Evolutionary conservation across 2,797 vertebrate species (phyloP).

Genomic region (Sebastes nivosus): DNA sequence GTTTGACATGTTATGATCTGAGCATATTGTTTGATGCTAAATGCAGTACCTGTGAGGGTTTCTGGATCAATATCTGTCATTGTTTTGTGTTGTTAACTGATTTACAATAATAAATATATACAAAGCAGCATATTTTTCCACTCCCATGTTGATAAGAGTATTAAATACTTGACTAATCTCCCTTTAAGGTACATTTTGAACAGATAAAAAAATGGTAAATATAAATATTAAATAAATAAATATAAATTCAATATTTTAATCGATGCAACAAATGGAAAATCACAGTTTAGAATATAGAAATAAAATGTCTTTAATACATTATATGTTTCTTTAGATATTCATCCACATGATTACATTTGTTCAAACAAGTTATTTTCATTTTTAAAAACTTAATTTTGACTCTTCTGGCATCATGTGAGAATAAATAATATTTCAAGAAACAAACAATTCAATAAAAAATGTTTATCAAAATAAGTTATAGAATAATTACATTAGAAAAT

Average conservation of each 20-base stretch:
- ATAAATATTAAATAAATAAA: no score
- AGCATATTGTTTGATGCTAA: no score
- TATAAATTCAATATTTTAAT: no score
- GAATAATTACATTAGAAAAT: slow-evolving; percentile 49
- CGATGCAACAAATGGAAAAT: not conserved
- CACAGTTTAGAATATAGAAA: not conserved
- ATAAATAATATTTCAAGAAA: not conserved
- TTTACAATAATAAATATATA: no score
- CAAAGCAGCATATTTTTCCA: no score
- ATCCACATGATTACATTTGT: not conserved
- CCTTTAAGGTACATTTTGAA: no score
- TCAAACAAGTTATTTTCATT: not conserved
- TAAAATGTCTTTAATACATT: not conserved
- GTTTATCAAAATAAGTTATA: slow-evolving; percentile 67
- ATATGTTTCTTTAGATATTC: not conserved
- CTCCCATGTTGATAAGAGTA: no score
- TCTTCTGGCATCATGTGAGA: not conserved
- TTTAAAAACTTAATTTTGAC: not conserved
- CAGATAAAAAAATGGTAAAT: no score
- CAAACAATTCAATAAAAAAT: not conserved
- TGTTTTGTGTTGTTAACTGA: fast-evolving
- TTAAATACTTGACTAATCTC: no score
- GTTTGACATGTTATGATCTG: no score
- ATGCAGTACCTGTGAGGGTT: no score
- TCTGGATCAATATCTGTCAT: no score